A percentile compares a stretch with the other conserved stretches of the same genome.
Evolutionary conservation across 2,113 vertebrate genomes (phyloP).

Genomic region (Otolemur garnettii): DNA sequence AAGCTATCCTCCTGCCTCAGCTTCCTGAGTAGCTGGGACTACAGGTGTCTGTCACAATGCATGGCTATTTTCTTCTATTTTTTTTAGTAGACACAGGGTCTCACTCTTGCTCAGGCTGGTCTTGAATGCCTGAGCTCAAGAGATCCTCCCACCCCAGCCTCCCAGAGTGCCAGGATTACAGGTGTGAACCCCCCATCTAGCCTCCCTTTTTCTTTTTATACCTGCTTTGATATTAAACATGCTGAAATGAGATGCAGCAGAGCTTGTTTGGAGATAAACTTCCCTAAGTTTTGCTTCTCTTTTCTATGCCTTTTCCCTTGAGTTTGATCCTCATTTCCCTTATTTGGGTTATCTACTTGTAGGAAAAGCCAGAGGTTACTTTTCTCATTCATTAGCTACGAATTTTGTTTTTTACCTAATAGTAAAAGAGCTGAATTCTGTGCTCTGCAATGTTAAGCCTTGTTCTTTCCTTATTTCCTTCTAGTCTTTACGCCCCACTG

Average conservation of each 20-base stretch:
- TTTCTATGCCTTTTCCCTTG: neutral
- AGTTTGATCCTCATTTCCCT: neutral
- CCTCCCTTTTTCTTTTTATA: neutral
- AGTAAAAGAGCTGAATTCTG: neutral
- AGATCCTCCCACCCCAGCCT: too few species aligned
- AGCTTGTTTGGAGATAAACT: neutral
- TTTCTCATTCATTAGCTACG: neutral
- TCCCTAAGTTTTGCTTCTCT: neutral
- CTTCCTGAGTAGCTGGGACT: too few species aligned
- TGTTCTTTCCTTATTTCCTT: conserved; percentile 49
- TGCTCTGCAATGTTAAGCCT: neutral
- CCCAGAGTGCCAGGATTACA: too few species aligned
- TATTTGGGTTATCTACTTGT: neutral
- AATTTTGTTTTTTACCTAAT: neutral
- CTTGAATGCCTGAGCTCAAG: too few species aligned
- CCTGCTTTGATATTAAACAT: neutral
- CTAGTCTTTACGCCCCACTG: conserved; percentile 34
- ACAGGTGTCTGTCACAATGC: too few species aligned
- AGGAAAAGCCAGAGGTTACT: neutral
- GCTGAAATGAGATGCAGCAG: neutral
- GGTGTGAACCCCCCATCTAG: too few species aligned
- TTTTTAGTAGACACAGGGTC: too few species aligned
- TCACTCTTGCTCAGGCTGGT: too few species aligned
- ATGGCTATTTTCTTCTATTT: too few species aligned
- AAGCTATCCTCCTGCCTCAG: too few species aligned